Evolutionary conservation across 2,797 vertebrate genomes (phyloP).

Genomic region (Danio albolineatus): DNA sequence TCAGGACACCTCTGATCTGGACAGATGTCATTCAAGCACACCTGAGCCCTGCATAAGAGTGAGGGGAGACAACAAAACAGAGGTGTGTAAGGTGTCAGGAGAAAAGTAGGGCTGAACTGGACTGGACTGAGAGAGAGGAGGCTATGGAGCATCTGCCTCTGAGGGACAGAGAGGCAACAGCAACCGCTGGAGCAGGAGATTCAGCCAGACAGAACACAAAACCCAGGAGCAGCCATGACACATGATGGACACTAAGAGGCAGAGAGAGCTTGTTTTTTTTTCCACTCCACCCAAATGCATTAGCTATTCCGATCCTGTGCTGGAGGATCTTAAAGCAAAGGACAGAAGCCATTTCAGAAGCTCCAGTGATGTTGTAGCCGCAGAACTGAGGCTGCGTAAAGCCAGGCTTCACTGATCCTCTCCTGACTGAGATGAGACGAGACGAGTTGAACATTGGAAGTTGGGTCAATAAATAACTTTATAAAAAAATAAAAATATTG

Average conservation of each 20-base stretch:
- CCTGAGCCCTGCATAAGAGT: constrained; percentile 67
- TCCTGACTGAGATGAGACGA: background rate
- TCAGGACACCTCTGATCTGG: constrained; percentile 55
- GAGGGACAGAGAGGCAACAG: constrained; percentile 76
- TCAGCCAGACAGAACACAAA: constrained; percentile 81
- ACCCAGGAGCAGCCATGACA: constrained; percentile 78
- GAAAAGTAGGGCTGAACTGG: constrained; percentile 54
- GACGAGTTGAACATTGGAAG: background rate
- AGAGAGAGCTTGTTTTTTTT: constrained; percentile 61
- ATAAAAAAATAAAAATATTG: too few relatives aligned
- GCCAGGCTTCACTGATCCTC: constrained; percentile 9
- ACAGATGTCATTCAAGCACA: constrained; percentile 79
- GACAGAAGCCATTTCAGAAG: constrained; percentile 44
- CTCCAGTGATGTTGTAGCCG: constrained; percentile 28
- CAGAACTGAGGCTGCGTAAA: constrained; percentile 16
- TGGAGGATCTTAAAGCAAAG: constrained; percentile 43
- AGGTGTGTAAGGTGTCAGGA: constrained; percentile 53
- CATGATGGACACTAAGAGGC: constrained; percentile 77
- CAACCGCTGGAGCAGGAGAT: constrained; percentile 79
- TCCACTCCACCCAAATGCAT: constrained; percentile 46
- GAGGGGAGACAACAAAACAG: constrained; percentile 30
- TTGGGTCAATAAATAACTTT: background rate
- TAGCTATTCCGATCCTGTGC: constrained; percentile 60
- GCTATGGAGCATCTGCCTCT: constrained; percentile 69
- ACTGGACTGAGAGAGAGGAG: constrained; percentile 68